A percentile compares a stretch with the other conserved stretches of the same genome.
These are phyloP conservation scores for Buceros bicornis DNA, from an alignment of 2,797 vertebrate genomes.

Conservation along the genomic window DNA sequence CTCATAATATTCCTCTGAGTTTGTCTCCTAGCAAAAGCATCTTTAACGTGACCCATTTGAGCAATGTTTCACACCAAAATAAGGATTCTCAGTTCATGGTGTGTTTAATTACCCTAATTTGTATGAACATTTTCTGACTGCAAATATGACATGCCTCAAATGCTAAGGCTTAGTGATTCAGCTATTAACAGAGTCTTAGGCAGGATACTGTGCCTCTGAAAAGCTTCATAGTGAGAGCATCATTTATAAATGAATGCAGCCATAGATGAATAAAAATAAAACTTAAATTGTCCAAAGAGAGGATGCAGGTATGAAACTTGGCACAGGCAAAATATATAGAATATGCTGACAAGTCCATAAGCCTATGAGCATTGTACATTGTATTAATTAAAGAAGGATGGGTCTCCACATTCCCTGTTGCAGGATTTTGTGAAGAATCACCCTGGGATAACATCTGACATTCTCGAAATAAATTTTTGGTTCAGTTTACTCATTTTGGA, in stretches of 20 bases:
- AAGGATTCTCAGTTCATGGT: not conserved
- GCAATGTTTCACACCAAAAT: not conserved
- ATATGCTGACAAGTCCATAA: slow-evolving; percentile 44
- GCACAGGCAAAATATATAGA: slow-evolving; percentile 22
- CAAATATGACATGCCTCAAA: slow-evolving; percentile 29
- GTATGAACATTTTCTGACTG: slow-evolving; percentile 32
- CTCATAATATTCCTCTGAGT: not conserved
- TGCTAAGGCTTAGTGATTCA: slow-evolving; percentile 21
- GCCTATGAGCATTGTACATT: not conserved
- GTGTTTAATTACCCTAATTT: slow-evolving; percentile 38
- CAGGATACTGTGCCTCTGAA: not conserved
- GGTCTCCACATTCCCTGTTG: slow-evolving; percentile 27
- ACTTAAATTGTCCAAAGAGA: slow-evolving; percentile 7
- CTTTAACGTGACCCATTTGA: not conserved
- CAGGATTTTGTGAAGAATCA: slow-evolving; percentile 58
- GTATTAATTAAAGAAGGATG: slow-evolving; percentile 62
- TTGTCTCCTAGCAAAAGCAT: not conserved
- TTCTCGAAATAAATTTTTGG: slow-evolving; percentile 62
- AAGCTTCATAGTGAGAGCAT: not conserved
- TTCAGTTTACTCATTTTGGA: slow-evolving; percentile 30
- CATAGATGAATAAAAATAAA: slow-evolving; percentile 32
- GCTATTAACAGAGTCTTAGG: slow-evolving; percentile 2
- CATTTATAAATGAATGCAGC: slow-evolving; percentile 53
- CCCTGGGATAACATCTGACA: slow-evolving; percentile 53
- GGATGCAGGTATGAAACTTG: slow-evolving; percentile 16